Percentiles rank a stretch among this genome's conserved stretches.
Conservation (phyloP, 1,140 invertebrate species). For the Drosophila aff. region DNA sequence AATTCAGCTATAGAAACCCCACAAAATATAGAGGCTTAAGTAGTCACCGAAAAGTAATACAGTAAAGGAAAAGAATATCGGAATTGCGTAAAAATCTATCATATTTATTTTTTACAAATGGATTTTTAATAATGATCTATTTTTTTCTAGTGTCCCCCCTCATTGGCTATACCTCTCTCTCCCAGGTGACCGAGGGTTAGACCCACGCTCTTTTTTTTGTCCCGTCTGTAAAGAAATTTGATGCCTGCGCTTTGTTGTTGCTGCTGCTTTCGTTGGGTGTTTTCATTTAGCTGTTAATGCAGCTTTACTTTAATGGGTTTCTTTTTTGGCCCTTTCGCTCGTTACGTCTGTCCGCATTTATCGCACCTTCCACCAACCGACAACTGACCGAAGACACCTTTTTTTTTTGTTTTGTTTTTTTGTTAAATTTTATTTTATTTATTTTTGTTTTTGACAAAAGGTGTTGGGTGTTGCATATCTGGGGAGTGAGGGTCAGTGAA, state of each 20-base stretch:
- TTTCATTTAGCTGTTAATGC: constrained; percentile 74
- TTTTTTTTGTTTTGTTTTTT: neutral
- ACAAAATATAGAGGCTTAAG: neutral
- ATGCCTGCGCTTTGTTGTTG: constrained; percentile 65
- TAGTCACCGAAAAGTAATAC: neutral
- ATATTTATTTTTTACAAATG: neutral
- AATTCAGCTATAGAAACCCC: neutral
- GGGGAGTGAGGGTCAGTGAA: constrained; percentile 32
- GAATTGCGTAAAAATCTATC: accelerated
- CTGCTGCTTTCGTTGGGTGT: constrained; percentile 49
- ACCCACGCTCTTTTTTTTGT: constrained; percentile 17
- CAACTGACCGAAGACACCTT: constrained; percentile 41
- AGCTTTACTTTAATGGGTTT: constrained; percentile 78
- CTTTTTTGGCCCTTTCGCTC: constrained; percentile 64
- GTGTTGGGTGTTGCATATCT: constrained; percentile 59
- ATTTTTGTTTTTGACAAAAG: constrained; percentile 65
- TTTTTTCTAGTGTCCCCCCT: constrained; percentile 6
- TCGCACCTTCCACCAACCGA: constrained; percentile 58
- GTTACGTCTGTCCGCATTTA: constrained; percentile 59
- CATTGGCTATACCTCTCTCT: neutral
- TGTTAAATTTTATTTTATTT: constrained; percentile 4
- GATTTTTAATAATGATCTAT: neutral
- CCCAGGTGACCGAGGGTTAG: constrained; percentile 6
- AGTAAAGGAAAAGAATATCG: neutral
- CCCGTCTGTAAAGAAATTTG: constrained; percentile 63